phyloP scores from a whole-genome alignment of 2,113 vertebrate species.

The Stercorarius parasiticus region DNA sequence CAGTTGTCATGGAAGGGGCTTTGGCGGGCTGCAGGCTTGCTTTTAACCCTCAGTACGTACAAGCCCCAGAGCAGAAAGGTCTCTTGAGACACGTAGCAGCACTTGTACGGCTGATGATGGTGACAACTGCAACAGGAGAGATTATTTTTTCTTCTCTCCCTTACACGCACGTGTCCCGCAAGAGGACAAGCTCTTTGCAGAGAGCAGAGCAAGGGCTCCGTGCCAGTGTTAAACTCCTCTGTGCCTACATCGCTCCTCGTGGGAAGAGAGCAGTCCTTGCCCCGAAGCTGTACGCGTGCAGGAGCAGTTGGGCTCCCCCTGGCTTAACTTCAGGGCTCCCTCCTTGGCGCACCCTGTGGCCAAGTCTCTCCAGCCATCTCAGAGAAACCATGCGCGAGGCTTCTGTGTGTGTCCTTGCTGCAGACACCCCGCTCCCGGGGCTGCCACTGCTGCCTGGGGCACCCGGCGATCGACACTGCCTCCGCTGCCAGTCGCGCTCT shows the following conservation, averaged over 20 bases:
- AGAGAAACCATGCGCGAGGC: rapidly evolving
- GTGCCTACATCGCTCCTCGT: rapidly evolving
- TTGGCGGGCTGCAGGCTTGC: background rate
- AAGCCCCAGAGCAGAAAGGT: background rate
- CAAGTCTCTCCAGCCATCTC: background rate
- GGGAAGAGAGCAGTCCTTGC: background rate
- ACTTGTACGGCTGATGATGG: background rate
- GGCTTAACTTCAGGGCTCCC: background rate
- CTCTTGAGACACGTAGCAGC: background rate
- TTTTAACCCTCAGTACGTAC: background rate
- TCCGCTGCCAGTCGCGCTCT: rapidly evolving
- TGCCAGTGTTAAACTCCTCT: background rate
- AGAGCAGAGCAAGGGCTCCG: background rate
- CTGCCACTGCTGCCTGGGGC: background rate
- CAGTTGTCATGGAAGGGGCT: background rate
- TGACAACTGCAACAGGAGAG: background rate
- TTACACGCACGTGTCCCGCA: rapidly evolving
- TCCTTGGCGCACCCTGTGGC: background rate
- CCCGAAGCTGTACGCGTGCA: background rate
- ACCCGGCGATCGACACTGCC: rapidly evolving
- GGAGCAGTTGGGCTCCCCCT: background rate
- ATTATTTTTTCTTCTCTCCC: background rate
- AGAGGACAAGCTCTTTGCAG: background rate
- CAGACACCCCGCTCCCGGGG: rapidly evolving
- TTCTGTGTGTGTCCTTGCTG: background rate